phyloP scores from a whole-genome alignment of 2,797 vertebrate genomes.

The Poecilia picta region DNA sequence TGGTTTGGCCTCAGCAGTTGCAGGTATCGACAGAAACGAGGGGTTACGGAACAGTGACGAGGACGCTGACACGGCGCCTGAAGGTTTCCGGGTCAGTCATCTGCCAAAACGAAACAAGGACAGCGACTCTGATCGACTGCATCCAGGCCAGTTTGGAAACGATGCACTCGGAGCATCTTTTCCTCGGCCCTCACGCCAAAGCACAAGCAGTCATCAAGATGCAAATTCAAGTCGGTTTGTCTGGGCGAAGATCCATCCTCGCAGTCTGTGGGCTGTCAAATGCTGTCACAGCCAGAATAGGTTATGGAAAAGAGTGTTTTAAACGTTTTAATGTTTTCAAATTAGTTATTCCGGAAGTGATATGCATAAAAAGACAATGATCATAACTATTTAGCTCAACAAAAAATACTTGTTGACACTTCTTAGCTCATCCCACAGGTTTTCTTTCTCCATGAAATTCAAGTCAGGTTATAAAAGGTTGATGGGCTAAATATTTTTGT shows the following conservation, averaged over 20 bases:
- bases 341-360: not conserved
- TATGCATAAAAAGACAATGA: not conserved
- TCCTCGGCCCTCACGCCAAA: conserved; percentile 35
- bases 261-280: conserved; percentile 35
- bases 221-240: conserved; percentile 59
- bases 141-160: conserved; percentile 56
- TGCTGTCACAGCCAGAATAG: conserved; percentile 19
- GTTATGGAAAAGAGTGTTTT: not conserved
- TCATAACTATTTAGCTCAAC: not conserved
- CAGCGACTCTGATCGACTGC: conserved; percentile 54
- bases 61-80: conserved; percentile 69
- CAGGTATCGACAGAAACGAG: conserved; percentile 74
- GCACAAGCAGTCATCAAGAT: conserved; percentile 66
- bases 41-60: conserved; percentile 68
- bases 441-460: not conserved
- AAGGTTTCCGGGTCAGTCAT: conserved; percentile 67
- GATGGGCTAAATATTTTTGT: not conserved
- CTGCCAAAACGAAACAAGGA: conserved; percentile 65
- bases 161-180: conserved; percentile 47
- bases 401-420: not conserved
- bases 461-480: not conserved
- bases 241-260: conserved; percentile 41
- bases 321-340: not conserved
- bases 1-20: conserved; percentile 59
- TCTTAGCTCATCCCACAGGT: not conserved